phyloP scores from a whole-genome alignment of 2,113 vertebrate genomes.

The Gnathonemus longibarbis region DNA sequence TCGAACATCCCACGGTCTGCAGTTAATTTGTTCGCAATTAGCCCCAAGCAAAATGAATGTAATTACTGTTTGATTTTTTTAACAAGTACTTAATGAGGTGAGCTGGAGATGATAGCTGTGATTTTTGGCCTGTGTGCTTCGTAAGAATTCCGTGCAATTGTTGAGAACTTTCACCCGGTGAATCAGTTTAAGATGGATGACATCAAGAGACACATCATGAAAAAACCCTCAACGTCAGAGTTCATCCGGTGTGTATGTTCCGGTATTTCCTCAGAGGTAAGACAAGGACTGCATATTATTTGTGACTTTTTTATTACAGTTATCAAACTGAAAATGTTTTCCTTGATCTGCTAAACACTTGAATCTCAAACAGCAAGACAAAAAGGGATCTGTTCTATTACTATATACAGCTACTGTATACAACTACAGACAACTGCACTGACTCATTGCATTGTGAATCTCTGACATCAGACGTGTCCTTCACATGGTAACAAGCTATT shows the following conservation, averaged over 20 bases:
- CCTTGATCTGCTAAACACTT: not conserved
- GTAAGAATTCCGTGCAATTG: not conserved
- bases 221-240: not conserved
- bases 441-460: not conserved
- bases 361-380: not conserved
- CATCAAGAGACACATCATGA: not conserved
- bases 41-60: not conserved
- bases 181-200: not conserved
- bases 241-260: not conserved
- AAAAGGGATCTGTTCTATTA: not conserved
- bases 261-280: not conserved
- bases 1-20: not conserved
- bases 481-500: not conserved
- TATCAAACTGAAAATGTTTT: not conserved
- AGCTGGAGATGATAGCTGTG: not conserved
- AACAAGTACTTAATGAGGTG: conserved; percentile 1
- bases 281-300: not conserved
- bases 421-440: not conserved
- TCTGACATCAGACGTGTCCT: not conserved
- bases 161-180: not conserved
- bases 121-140: not conserved
- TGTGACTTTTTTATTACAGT: not conserved
- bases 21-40: conserved; percentile 12
- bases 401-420: not conserved
- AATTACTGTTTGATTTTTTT: conserved; percentile 7